Evolutionary conservation across 2,797 vertebrate genomes (phyloP).

Genomic region (Hoplostethus mediterraneus): DNA sequence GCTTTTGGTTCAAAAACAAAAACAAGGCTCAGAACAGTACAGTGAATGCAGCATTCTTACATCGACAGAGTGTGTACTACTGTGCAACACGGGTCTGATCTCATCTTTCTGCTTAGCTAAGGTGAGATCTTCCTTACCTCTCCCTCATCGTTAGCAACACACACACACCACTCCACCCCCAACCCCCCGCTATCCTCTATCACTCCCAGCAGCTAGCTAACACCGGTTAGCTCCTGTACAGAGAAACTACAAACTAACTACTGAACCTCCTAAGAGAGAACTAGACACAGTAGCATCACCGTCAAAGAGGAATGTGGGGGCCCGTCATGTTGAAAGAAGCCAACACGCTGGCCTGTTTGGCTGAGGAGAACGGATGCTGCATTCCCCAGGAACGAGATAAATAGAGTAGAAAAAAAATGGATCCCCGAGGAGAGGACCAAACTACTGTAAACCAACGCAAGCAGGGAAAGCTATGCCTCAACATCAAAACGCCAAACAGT

Average conservation of each 20-base stretch:
- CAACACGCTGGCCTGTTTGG: conserved; percentile 72
- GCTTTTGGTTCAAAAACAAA: conserved; percentile 69
- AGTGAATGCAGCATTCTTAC: conserved; percentile 59
- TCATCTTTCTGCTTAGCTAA: conserved; percentile 82
- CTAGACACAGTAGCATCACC: conserved; percentile 70
- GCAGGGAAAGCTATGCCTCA: conserved; percentile 43
- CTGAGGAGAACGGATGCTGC: conserved; percentile 66
- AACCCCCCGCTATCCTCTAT: conserved; percentile 68
- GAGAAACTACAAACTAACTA: conserved; percentile 65
- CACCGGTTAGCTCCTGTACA: conserved; percentile 46
- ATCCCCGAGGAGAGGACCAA: conserved; percentile 64
- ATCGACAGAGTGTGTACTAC: conserved; percentile 53
- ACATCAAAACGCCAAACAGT: conserved; percentile 52
- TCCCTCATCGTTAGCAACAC: conserved; percentile 76
- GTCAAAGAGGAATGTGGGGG: conserved; percentile 66
- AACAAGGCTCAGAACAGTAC: conserved; percentile 58
- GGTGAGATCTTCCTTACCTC: conserved; percentile 75
- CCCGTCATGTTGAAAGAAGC: conserved; percentile 65
- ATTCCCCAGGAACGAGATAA: conserved; percentile 72
- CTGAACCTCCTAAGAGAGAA: conserved; percentile 59
- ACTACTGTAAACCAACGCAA: conserved; percentile 67
- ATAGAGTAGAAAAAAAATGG: conserved; percentile 61
- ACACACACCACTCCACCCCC: conserved; percentile 32
- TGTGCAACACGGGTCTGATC: conserved; percentile 67
- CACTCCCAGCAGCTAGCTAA: conserved; percentile 75